These are phyloP conservation scores for Alentia gelatinosa DNA, from an alignment of 2,888 invertebrate genomes.

Conservation along the genomic window DNA sequence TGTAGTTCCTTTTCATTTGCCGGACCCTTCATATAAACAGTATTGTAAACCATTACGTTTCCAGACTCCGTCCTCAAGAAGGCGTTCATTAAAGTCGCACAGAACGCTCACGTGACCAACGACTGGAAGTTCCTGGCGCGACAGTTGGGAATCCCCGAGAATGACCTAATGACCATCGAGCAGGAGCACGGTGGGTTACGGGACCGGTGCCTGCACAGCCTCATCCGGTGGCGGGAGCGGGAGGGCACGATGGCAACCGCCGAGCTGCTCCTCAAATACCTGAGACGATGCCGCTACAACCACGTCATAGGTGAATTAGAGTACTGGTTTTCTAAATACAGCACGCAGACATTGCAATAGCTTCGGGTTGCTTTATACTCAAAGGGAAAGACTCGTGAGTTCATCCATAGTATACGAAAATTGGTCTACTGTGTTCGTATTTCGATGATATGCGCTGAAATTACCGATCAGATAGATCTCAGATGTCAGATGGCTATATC, in stretches of 20 bases:
- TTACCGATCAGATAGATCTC: too few species aligned
- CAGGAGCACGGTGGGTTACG: slow-evolving; percentile 66
- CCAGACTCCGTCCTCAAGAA: slow-evolving; percentile 69
- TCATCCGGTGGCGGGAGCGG: slow-evolving; percentile 70
- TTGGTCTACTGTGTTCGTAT: too few species aligned
- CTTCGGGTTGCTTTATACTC: too few species aligned
- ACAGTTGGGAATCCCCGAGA: slow-evolving; percentile 69
- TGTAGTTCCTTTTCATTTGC: too few species aligned
- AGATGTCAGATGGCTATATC: too few species aligned
- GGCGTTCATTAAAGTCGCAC: slow-evolving; percentile 73
- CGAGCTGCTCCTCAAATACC: neutral
- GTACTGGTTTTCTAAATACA: neutral
- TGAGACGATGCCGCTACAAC: slow-evolving; percentile 39
- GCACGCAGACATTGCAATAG: neutral
- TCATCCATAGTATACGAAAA: too few species aligned
- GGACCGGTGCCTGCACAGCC: slow-evolving; percentile 70
- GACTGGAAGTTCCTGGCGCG: slow-evolving; percentile 71
- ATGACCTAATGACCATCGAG: slow-evolving; percentile 70
- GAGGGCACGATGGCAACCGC: slow-evolving; percentile 61
- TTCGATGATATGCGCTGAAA: too few species aligned
- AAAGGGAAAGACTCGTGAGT: too few species aligned
- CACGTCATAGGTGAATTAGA: slow-evolving; percentile 46
- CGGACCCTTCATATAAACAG: neutral
- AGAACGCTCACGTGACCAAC: slow-evolving; percentile 67
- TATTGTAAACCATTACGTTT: neutral